A percentile compares a stretch with the other conserved stretches of the same genome.
These are phyloP conservation scores for Podotricha telesiphe DNA, from an alignment of 2,888 invertebrate genomes.

Conservation along the genomic window DNA sequence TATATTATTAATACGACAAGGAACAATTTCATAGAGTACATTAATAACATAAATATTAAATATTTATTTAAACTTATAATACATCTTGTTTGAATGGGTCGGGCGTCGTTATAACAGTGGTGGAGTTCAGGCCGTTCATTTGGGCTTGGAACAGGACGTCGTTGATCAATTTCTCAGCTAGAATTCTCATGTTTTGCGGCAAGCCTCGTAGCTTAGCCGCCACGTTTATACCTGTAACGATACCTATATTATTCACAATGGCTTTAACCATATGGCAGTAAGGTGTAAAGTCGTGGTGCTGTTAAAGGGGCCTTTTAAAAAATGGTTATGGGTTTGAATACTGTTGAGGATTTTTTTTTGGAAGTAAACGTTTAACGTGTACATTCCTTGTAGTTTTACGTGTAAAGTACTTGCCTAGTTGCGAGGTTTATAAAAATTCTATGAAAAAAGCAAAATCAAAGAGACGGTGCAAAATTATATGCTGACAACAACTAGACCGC, in stretches of 20 bases:
- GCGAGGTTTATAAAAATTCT: too few species aligned
- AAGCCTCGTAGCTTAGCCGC: constrained; percentile 74
- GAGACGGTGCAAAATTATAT: too few species aligned
- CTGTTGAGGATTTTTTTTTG: too few species aligned
- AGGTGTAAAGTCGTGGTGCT: too few species aligned
- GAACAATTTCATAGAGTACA: not conserved
- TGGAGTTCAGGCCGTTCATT: constrained; percentile 61
- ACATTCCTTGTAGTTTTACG: too few species aligned
- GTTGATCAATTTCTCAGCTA: constrained; percentile 74
- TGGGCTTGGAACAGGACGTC: constrained; percentile 76
- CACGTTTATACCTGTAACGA: constrained; percentile 71
- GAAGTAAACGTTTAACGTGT: too few species aligned
- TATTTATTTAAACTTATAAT: constrained; percentile 2
- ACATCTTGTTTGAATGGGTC: constrained; percentile 48
- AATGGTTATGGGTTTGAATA: too few species aligned
- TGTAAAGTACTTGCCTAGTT: too few species aligned
- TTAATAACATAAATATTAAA: not conserved
- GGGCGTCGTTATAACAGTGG: constrained; percentile 57
- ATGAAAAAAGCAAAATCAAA: too few species aligned
- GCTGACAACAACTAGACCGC: too few species aligned
- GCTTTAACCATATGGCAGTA: not conserved
- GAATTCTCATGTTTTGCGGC: constrained; percentile 64
- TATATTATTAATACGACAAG: too few species aligned
- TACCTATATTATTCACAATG: not conserved
- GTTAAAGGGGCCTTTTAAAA: too few species aligned